A percentile compares a stretch with the other conserved stretches of the same genome.
Evolutionary conservation across 2,888 invertebrate species (phyloP).

Genomic region (Aphrophora alni): DNA sequence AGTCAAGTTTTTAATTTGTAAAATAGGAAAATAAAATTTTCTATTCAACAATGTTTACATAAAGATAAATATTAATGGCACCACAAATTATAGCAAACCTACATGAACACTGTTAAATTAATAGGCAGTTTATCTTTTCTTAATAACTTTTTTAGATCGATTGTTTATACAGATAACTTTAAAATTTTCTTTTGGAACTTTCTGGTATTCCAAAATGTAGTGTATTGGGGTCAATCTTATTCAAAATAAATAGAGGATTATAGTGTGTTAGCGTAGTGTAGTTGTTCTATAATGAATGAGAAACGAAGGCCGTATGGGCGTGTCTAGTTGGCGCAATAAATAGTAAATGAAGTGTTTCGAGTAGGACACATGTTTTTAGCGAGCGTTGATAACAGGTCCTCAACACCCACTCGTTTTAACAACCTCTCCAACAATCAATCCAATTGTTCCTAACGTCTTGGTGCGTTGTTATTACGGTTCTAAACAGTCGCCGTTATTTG

Average conservation of each 20-base stretch:
- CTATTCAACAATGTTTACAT: too few species aligned
- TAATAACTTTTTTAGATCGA: too few species aligned
- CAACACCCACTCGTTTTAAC: background rate
- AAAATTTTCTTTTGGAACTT: too few species aligned
- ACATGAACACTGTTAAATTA: too few species aligned
- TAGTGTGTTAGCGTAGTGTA: background rate
- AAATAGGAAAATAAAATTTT: too few species aligned
- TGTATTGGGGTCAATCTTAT: background rate
- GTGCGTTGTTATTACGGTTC: too few species aligned
- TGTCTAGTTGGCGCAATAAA: background rate
- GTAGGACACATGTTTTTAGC: slow-evolving; percentile 6
- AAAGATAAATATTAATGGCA: too few species aligned
- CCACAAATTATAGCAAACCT: too few species aligned
- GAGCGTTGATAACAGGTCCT: slow-evolving; percentile 1
- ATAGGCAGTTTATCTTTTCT: too few species aligned
- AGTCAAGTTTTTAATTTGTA: too few species aligned
- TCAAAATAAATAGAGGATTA: background rate
- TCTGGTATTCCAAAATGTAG: background rate
- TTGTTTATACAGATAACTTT: too few species aligned
- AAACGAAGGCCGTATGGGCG: background rate
- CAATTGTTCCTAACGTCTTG: background rate
- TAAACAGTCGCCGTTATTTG: too few species aligned
- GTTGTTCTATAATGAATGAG: background rate
- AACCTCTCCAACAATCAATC: background rate
- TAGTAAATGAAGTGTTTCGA: slow-evolving; percentile 2